phyloP scores from a whole-genome alignment of 1,140 invertebrate species.

The Drosophila kepulauana region DNA sequence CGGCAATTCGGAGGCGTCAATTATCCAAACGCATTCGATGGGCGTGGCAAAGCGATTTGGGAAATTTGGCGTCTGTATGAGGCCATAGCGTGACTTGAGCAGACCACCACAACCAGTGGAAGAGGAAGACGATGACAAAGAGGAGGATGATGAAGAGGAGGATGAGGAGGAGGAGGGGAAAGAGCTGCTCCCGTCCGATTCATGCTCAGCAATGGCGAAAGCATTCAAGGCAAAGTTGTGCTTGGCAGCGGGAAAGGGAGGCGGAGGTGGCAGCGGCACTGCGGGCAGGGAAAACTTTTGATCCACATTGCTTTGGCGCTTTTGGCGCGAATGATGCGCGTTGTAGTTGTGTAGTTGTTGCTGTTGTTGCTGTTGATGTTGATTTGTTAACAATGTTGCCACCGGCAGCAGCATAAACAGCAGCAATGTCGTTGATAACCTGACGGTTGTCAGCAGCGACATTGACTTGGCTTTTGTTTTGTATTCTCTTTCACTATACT shows the following conservation, averaged over 20 bases:
- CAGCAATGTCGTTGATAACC: conserved; percentile 58
- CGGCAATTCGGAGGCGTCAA: conserved; percentile 89
- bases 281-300: conserved; percentile 73
- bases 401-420: conserved; percentile 48
- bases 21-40: conserved; percentile 94
- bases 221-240: conserved; percentile 72
- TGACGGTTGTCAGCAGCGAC: conserved; percentile 52
- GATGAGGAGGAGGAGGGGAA: conserved; percentile 22
- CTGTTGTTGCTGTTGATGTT: conserved; percentile 37
- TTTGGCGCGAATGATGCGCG: conserved; percentile 26
- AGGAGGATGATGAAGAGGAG: conserved; percentile 21
- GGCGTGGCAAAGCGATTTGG: conserved; percentile 92
- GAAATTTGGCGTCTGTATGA: conserved; percentile 93
- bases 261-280: conserved; percentile 77
- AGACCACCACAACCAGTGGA: conserved; percentile 87
- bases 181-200: background rate
- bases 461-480: conserved; percentile 64
- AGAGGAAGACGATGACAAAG: background rate
- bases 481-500: conserved; percentile 14
- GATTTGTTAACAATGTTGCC: conserved; percentile 38
- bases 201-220: conserved; percentile 55
- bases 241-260: conserved; percentile 64
- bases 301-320: conserved; percentile 47
- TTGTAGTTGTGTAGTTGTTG: conserved; percentile 20
- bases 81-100: conserved; percentile 87